These are phyloP conservation scores for Ursus arctos DNA, from an alignment of 2,113 vertebrate species.

Conservation along the genomic window DNA sequence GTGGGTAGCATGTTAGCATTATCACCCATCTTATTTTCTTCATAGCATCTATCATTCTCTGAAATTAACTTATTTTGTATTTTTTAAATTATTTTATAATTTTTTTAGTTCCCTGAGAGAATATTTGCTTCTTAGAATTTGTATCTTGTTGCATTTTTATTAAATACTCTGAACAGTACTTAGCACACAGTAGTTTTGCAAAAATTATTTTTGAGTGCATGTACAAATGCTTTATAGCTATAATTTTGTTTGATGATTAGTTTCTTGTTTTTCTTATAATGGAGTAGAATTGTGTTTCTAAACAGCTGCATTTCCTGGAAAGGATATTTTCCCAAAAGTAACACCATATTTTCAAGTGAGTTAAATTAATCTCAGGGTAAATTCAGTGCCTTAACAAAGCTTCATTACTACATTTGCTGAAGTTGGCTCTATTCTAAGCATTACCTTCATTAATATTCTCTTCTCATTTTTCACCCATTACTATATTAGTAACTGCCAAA, in stretches of 20 bases:
- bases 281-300: background rate
- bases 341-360: constrained; percentile 31
- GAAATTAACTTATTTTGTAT: background rate
- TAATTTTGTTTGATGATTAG: constrained; percentile 22
- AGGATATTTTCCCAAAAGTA: constrained; percentile 11
- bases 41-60: background rate
- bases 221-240: background rate
- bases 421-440: background rate
- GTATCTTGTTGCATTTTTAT: background rate
- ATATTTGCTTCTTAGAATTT: background rate
- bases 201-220: background rate
- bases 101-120: background rate
- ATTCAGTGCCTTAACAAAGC: background rate
- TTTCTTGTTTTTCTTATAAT: background rate
- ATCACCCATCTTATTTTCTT: background rate
- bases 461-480: background rate
- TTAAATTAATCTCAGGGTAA: constrained; percentile 51
- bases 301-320: background rate
- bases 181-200: background rate
- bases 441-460: background rate
- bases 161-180: background rate
- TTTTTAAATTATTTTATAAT: background rate
- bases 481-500: background rate
- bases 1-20: background rate
- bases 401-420: background rate